Conservation (phyloP, 2,113 vertebrate species). For the Actenoides lindsayi region DNA sequence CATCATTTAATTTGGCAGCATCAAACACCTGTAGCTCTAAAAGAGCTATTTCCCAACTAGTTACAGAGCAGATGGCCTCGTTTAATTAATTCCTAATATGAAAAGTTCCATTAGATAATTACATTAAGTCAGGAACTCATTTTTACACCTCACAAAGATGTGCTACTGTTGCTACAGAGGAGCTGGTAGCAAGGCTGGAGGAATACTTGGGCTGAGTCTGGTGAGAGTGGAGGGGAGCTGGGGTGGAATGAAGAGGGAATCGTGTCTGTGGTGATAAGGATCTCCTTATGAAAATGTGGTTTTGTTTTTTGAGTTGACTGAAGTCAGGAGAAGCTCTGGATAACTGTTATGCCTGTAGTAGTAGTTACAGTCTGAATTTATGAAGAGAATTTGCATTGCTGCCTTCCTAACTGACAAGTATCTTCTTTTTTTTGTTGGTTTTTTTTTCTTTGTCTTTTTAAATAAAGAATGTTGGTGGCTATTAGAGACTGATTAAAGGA, state of each 20-base stretch:
- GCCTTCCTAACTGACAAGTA: neutral
- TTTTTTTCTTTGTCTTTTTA: neutral
- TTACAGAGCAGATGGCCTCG: neutral
- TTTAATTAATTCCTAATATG: conserved; percentile 2
- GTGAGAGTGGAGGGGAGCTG: neutral
- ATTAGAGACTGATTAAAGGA: neutral
- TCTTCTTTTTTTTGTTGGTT: neutral
- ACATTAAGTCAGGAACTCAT: neutral
- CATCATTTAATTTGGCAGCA: conserved; percentile 1
- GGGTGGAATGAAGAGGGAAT: rapidly evolving
- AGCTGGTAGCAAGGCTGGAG: neutral
- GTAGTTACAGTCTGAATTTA: neutral
- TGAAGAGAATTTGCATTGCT: neutral
- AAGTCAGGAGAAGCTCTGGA: neutral
- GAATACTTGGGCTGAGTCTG: neutral
- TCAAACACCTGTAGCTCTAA: neutral
- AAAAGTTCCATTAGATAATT: conserved; percentile 10
- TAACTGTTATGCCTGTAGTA: neutral
- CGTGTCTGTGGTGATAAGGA: neutral
- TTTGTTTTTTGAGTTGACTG: neutral
- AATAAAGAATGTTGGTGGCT: neutral
- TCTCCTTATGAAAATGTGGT: neutral
- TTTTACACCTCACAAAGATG: neutral
- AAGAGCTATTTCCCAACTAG: neutral
- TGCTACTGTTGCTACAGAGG: neutral